Percentiles rank a stretch among this genome's conserved stretches.
Evolutionary conservation across 2,113 vertebrate genomes (phyloP).

Genomic region (Alaudala cheleensis): DNA sequence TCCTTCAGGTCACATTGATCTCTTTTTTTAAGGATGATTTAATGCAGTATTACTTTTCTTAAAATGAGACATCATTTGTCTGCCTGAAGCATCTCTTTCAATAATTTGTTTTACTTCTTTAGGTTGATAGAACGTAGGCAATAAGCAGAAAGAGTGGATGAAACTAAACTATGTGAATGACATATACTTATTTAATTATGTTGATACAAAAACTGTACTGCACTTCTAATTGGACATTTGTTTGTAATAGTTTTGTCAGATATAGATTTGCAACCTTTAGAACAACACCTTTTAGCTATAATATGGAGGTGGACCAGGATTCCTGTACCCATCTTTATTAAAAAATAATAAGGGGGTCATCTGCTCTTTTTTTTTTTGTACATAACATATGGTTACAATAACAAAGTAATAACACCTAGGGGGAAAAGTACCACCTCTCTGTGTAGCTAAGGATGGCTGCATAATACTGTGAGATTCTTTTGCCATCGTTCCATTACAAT

Average conservation of each 20-base stretch:
- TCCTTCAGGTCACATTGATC: not conserved
- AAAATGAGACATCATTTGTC: rapidly evolving
- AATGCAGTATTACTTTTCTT: not conserved
- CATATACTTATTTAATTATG: not conserved
- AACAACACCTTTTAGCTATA: not conserved
- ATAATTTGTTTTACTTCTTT: not conserved
- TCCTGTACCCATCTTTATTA: not conserved
- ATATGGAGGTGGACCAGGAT: not conserved
- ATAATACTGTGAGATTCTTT: not conserved
- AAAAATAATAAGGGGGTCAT: not conserved
- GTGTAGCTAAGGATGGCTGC: not conserved
- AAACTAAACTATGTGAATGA: not conserved
- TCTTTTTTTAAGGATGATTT: not conserved
- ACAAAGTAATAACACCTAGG: not conserved
- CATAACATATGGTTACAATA: not conserved
- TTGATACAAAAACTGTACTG: not conserved
- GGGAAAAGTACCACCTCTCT: not conserved
- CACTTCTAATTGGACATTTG: not conserved
- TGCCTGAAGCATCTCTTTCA: not conserved
- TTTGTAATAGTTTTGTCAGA: not conserved
- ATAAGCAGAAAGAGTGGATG: not conserved
- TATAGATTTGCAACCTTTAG: not conserved
- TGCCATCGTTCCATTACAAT: not conserved
- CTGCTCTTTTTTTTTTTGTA: not conserved
- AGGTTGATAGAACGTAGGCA: not conserved